Percentiles rank a stretch among this genome's conserved stretches.
These are phyloP conservation scores for Corythornis cristatus DNA, from an alignment of 2,113 vertebrate species.

Conservation along the genomic window DNA sequence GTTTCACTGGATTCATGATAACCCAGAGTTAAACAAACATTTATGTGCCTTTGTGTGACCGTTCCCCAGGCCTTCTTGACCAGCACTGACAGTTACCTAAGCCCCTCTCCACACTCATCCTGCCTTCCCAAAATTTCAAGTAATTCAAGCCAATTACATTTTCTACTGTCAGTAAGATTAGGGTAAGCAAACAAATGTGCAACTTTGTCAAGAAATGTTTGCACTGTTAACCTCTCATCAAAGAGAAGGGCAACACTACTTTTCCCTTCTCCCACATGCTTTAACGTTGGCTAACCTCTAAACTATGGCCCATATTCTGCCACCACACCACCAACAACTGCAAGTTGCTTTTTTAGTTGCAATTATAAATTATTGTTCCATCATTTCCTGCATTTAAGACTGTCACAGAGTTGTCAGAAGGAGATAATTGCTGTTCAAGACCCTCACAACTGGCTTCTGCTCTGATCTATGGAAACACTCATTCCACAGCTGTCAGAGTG, in stretches of 20 bases:
- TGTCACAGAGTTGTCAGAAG: constrained; percentile 31
- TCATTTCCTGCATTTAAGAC: constrained; percentile 20
- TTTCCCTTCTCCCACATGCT: background rate
- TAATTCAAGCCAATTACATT: background rate
- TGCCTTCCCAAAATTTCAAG: background rate
- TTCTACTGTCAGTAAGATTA: background rate
- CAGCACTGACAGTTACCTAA: background rate
- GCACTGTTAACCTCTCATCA: background rate
- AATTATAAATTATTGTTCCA: constrained; percentile 31
- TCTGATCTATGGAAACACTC: constrained; percentile 74
- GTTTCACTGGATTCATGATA: background rate
- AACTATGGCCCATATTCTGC: background rate
- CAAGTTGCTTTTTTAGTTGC: background rate
- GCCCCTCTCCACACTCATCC: rapidly evolving
- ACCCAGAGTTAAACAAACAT: background rate
- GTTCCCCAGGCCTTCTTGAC: background rate
- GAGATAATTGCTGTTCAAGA: constrained; percentile 26
- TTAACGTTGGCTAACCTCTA: background rate
- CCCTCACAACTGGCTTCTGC: constrained; percentile 51
- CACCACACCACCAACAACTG: background rate
- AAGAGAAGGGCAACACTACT: background rate
- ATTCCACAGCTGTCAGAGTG: constrained; percentile 77
- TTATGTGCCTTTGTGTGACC: background rate
- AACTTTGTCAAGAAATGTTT: background rate
- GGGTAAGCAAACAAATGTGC: background rate